Percentiles rank a stretch among this genome's conserved stretches.
phyloP scores from a whole-genome alignment of 2,888 invertebrate species.

The Podotricha telesiphe region DNA sequence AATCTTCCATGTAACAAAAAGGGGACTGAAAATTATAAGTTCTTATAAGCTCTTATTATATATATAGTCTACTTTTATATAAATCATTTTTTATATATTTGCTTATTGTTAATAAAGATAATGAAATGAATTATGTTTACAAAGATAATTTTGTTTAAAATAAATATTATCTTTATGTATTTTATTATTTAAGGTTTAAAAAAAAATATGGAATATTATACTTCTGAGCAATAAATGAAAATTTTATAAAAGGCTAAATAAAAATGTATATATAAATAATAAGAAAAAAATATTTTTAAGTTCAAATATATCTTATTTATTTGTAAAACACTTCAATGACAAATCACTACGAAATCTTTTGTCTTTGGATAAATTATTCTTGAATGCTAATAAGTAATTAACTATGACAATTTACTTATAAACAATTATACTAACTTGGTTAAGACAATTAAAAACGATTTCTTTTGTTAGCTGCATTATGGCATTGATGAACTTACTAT shows the following conservation, averaged over 20 bases:
- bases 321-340: conserved; percentile 10
- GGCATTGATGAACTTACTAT: conserved; percentile 88
- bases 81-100: background rate
- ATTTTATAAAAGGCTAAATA: background rate
- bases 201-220: background rate
- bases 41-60: background rate
- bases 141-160: background rate
- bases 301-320: conserved; percentile 10
- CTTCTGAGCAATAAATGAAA: background rate
- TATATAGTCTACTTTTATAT: background rate
- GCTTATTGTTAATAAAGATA: background rate
- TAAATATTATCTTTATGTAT: background rate
- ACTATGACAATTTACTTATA: conserved; percentile 15
- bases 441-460: conserved; percentile 5
- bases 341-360: conserved; percentile 15
- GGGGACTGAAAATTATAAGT: conserved; percentile 87
- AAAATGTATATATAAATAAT: background rate
- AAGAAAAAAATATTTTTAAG: background rate
- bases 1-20: conserved; percentile 99
- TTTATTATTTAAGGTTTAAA: background rate
- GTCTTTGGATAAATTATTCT: conserved; percentile 11
- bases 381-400: conserved; percentile 7
- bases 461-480: conserved; percentile 27
- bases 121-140: background rate
- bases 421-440: conserved; percentile 22